Percentiles rank a stretch among this genome's conserved stretches.
phyloP scores from a whole-genome alignment of 35 echinoderm and acorn worm genomes.

The Anneissia japonica region DNA sequence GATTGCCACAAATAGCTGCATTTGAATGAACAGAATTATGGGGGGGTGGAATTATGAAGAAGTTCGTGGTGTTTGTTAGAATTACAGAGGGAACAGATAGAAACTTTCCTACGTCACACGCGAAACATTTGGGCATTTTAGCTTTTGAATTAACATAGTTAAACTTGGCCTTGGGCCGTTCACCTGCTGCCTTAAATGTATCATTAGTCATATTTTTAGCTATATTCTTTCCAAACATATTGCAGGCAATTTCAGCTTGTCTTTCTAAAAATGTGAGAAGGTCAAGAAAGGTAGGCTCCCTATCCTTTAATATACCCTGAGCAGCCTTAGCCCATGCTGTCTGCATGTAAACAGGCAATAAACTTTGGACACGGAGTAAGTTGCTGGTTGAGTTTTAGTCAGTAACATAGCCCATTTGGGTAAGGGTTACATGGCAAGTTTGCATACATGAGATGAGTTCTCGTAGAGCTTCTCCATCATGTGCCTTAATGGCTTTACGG shows the following conservation, averaged over 20 bases:
- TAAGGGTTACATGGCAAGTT: constrained; percentile 1
- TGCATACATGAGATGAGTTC: constrained; percentile 9
- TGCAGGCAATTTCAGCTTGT: constrained; percentile 31
- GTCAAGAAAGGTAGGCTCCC: constrained; percentile 8
- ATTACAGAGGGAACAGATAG: background rate
- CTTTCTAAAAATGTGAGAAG: constrained; percentile 14
- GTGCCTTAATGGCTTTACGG: constrained; percentile 12
- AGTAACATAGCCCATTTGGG: constrained; percentile 11
- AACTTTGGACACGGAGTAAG: background rate
- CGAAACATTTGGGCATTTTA: no score
- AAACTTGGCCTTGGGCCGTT: no score
- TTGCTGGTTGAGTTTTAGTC: constrained; percentile 1
- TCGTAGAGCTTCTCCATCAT: constrained; percentile 5
- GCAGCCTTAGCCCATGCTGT: constrained; percentile 24
- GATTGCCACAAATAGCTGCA: constrained; percentile 7
- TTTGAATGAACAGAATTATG: constrained; percentile 14
- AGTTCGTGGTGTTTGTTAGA: constrained; percentile 19
- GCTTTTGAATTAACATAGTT: no score
- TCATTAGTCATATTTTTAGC: background rate
- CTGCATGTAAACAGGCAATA: constrained; percentile 10
- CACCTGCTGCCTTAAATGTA: background rate
- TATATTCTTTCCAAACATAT: constrained; percentile 43
- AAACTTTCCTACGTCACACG: background rate
- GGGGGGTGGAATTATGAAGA: background rate
- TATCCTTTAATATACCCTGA: constrained; percentile 21